These are phyloP conservation scores for Drosophila mulleri DNA, from an alignment of 2,888 invertebrate species.

Conservation along the genomic window DNA sequence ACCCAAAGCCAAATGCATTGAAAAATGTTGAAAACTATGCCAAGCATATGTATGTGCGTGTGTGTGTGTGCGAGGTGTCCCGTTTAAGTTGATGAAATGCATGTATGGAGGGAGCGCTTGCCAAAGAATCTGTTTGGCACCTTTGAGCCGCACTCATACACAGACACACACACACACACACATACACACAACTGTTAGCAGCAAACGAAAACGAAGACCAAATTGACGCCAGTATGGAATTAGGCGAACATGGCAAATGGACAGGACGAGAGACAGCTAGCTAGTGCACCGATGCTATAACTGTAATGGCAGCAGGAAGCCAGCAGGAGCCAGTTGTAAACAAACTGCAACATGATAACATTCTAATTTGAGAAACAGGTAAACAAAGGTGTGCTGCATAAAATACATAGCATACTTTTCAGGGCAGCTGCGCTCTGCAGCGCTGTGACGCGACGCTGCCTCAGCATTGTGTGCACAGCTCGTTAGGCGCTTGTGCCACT, in stretches of 20 bases:
- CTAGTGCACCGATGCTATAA: background rate
- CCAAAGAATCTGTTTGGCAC: conserved; percentile 19
- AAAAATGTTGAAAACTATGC: conserved; percentile 68
- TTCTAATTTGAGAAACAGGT: conserved; percentile 62
- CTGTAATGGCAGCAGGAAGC: conserved; percentile 35
- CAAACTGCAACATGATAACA: conserved; percentile 59
- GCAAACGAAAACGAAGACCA: conserved; percentile 34
- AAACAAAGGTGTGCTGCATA: conserved; percentile 43
- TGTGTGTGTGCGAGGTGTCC: conserved; percentile 40
- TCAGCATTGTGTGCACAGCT: conserved; percentile 43
- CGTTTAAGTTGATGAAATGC: conserved; percentile 58
- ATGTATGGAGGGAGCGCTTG: conserved; percentile 27
- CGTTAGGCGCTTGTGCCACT: conserved; percentile 13
- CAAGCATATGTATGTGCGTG: conserved; percentile 45
- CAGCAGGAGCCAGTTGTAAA: conserved; percentile 41
- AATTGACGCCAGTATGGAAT: conserved; percentile 48
- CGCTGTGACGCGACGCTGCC: conserved; percentile 10
- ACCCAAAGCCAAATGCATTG: conserved; percentile 65
- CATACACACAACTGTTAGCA: conserved; percentile 3
- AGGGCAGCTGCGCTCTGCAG: conserved; percentile 31
- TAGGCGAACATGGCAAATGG: conserved; percentile 42
- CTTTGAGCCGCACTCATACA: conserved; percentile 28
- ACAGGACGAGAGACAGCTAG: background rate
- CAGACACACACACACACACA: background rate
- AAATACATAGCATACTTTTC: conserved; percentile 52